Base-by-base conservation (phyloP, 2,888 invertebrate species). In the Silvanus unidentatus region DNA sequence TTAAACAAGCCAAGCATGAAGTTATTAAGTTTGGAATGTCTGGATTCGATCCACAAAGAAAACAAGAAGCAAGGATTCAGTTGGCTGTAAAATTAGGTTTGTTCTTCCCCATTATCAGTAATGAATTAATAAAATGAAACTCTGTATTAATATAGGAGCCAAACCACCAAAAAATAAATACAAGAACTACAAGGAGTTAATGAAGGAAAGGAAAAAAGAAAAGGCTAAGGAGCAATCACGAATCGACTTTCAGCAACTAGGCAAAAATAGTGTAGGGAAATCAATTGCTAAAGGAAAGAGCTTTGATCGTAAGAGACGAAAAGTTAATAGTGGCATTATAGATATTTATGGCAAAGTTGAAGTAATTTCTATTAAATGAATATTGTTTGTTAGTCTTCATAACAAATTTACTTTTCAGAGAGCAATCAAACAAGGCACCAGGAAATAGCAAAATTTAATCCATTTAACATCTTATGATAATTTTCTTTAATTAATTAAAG, bases 21-120 rank as follows among this genome's bases (percentile, higher is more conserved):
- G 79, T 94, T 2, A 79, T 88, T 5, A 89, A 86, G 63, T 88
- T 92, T 69, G 91, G 89, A 27, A 85, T 88, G 73, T 80, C 81
- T 16, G 89, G 88, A 42, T 81, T 90, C 43, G 77, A 81, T 44
- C 74, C 80, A 2, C 73, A 76, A 8, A 82, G 85, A 62, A 86
- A 88, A 60, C 78, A 82, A 57, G 81, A 86, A 66, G 88, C 88
- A n/a, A 86, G 87, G 74, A 78, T 86, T 35, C 82, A 84, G 2
- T 70, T 87, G 11, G 83, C 88, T 1, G 78, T 93, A 27, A 86
- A 84, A 68, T 77, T 94, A 63, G 93, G 86, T 74, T 64, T 65
- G 69, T n/a, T 54, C 22, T 22, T 5, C 3, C 3, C 3, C 8
- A 22, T 32, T 11, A 4, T 32, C n/a, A 32, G 12, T 32, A 32